phyloP scores from a whole-genome alignment of 2,797 vertebrate species.

The Danio kyathit region DNA sequence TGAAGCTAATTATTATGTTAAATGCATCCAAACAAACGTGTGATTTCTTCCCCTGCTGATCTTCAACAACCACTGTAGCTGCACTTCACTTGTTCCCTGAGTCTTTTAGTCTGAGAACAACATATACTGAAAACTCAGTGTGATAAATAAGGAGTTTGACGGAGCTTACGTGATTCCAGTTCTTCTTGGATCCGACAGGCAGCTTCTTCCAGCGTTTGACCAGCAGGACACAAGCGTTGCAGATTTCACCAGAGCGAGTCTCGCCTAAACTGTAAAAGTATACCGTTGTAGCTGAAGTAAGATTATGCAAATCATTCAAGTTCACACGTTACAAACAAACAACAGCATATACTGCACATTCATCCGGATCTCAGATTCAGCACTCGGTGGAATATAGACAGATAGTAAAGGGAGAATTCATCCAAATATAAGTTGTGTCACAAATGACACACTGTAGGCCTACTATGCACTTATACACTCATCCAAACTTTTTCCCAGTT shows the following conservation, averaged over 20 bases:
- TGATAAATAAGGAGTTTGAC: background rate
- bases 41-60: background rate
- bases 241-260: constrained; percentile 95
- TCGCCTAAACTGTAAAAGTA: constrained; percentile 85
- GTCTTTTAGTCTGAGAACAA: background rate
- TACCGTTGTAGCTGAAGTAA: background rate
- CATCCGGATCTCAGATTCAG: background rate
- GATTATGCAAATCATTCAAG: background rate
- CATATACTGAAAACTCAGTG: background rate
- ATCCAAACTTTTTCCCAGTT: no score
- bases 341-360: background rate
- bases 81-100: background rate
- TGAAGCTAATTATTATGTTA: no score
- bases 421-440: no score
- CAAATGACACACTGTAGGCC: no score
- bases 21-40: no score
- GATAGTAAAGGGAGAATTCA: background rate
- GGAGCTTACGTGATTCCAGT: constrained; percentile 94
- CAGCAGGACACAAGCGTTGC: constrained; percentile 97
- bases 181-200: constrained; percentile 97
- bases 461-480: no score
- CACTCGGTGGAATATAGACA: background rate
- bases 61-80: background rate
- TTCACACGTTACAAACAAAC: background rate
- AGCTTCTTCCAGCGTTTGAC: constrained; percentile 99